phyloP scores from a whole-genome alignment of 37 sponge, comb jelly and placozoan species.

The Ianthella basta region DNA sequence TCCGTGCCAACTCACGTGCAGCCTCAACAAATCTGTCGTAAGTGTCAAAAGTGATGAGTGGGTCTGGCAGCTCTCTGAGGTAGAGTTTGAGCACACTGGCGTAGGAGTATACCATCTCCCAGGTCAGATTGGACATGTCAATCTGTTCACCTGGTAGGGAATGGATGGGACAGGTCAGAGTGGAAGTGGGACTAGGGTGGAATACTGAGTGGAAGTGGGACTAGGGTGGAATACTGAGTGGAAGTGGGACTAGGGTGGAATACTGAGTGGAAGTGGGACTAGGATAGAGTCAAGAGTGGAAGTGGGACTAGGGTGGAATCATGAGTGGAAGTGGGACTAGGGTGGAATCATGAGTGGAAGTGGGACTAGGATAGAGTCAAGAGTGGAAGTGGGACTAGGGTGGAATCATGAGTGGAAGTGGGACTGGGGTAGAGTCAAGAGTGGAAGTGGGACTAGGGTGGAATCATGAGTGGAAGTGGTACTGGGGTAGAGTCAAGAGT shows the following conservation, averaged over 20 bases:
- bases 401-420: too few species aligned
- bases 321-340: too few species aligned
- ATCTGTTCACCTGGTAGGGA: conserved; percentile 27
- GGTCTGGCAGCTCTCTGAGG: conserved; percentile 85
- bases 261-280: background rate
- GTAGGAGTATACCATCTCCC: conserved; percentile 52
- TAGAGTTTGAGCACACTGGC: conserved; percentile 78
- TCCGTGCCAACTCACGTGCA: conserved; percentile 46
- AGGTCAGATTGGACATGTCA: conserved; percentile 32
- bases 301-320: background rate
- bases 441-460: too few species aligned
- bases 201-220: background rate
- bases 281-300: background rate
- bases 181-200: background rate
- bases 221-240: background rate
- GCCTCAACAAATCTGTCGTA: conserved; percentile 74
- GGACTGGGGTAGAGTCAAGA: too few species aligned
- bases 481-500: background rate
- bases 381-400: too few species aligned
- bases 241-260: background rate
- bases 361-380: background rate
- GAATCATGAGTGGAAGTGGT: too few species aligned
- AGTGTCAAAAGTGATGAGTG: conserved; percentile 68
- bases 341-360: too few species aligned
- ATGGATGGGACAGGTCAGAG: background rate